Percentiles rank a stretch among this genome's conserved stretches.
phyloP scores from a whole-genome alignment of 2,888 invertebrate genomes.

The Petrophora chlorosata region DNA sequence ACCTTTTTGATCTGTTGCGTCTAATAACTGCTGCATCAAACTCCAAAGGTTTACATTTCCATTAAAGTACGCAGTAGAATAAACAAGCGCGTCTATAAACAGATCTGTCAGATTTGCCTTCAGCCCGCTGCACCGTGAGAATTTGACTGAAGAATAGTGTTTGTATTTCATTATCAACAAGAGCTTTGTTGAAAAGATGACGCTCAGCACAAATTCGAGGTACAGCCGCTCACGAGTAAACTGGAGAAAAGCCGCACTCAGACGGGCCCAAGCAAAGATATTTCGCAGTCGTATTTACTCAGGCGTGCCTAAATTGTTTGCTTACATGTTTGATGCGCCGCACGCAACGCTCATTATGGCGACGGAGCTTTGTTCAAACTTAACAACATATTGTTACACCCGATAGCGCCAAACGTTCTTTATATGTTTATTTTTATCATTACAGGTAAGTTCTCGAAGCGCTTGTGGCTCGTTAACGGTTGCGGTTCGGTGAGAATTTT shows the following conservation, averaged over 20 bases:
- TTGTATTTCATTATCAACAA: slow-evolving; percentile 81
- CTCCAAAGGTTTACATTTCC: slow-evolving; percentile 5
- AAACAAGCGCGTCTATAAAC: slow-evolving; percentile 43
- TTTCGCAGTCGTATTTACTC: slow-evolving; percentile 81
- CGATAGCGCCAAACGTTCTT: slow-evolving; percentile 73
- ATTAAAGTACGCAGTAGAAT: slow-evolving; percentile 7
- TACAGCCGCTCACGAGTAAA: slow-evolving; percentile 66
- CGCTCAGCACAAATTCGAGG: slow-evolving; percentile 72
- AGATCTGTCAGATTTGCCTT: slow-evolving; percentile 58
- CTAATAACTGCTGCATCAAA: neutral
- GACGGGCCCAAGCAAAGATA: slow-evolving; percentile 75
- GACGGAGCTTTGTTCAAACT: slow-evolving; percentile 78
- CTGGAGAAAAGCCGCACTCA: slow-evolving; percentile 70
- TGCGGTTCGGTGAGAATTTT: slow-evolving; percentile 66
- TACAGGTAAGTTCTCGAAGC: slow-evolving; percentile 74
- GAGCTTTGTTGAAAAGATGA: slow-evolving; percentile 78
- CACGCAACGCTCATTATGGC: slow-evolving; percentile 82
- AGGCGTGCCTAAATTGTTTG: slow-evolving; percentile 83
- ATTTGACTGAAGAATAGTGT: slow-evolving; percentile 72
- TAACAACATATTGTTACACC: slow-evolving; percentile 78
- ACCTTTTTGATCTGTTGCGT: neutral
- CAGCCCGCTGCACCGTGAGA: slow-evolving; percentile 62
- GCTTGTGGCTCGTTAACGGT: slow-evolving; percentile 64
- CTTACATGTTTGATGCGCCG: slow-evolving; percentile 82
- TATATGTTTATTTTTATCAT: slow-evolving; percentile 78